These are phyloP conservation scores for Acanthococcus lagerstroemiae DNA, from an alignment of 2,888 invertebrate species.

Conservation along the genomic window DNA sequence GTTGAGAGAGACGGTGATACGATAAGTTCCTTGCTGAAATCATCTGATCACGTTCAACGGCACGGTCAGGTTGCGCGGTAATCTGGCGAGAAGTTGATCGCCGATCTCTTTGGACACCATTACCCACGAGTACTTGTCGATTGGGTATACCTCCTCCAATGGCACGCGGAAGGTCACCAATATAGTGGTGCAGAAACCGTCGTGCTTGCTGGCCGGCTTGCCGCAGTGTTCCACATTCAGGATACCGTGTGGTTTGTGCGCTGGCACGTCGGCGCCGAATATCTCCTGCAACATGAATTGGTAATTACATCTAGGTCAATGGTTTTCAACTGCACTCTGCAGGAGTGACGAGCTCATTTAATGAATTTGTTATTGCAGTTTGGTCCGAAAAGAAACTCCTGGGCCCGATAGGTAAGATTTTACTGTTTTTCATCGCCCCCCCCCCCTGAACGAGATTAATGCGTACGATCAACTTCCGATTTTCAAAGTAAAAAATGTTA, in stretches of 20 bases:
- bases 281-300: constrained; percentile 52
- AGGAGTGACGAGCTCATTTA: too few relatives aligned
- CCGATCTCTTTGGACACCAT: constrained; percentile 62
- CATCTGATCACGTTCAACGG: constrained; percentile 62
- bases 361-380: too few relatives aligned
- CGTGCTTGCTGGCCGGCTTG: constrained; percentile 45
- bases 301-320: too few relatives aligned
- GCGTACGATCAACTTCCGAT: too few relatives aligned
- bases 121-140: constrained; percentile 84
- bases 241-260: constrained; percentile 72
- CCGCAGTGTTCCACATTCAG: constrained; percentile 62
- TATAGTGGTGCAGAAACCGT: constrained; percentile 72
- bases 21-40: too few relatives aligned
- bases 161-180: constrained; percentile 74
- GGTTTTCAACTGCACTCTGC: too few relatives aligned
- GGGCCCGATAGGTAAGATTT: too few relatives aligned
- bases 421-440: too few relatives aligned
- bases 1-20: too few relatives aligned
- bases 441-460: too few relatives aligned
- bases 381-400: too few relatives aligned
- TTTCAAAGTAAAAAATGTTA: too few relatives aligned
- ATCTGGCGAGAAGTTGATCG: constrained; percentile 54
- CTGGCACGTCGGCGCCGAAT: constrained; percentile 76
- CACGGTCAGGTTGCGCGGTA: constrained; percentile 67
- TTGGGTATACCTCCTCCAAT: constrained; percentile 73